Evolutionary conservation across 2,888 invertebrate genomes (phyloP).

Genomic region (Hipparchia sbordonii): DNA sequence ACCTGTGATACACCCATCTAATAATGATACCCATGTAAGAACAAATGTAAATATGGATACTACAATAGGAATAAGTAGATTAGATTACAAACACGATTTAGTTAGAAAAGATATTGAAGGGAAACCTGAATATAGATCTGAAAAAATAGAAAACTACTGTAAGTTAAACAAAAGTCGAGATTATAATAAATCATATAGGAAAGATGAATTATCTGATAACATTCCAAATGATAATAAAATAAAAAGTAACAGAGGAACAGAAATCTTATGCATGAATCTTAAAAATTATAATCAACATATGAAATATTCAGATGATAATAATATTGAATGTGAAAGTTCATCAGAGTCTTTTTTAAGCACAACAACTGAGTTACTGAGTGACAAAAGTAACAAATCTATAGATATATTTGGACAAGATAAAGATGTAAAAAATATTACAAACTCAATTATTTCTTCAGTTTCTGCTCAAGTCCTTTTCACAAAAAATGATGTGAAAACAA

Average conservation of each 20-base stretch:
- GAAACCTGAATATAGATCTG: constrained; percentile 73
- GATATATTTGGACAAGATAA: constrained; percentile 45
- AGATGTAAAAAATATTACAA: constrained; percentile 44
- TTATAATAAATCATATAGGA: constrained; percentile 57
- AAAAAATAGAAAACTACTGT: constrained; percentile 79
- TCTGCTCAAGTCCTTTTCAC: constrained; percentile 54
- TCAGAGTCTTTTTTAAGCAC: constrained; percentile 71
- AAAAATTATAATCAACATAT: constrained; percentile 43
- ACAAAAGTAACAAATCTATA: constrained; percentile 49
- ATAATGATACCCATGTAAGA: constrained; percentile 65
- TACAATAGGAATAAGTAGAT: constrained; percentile 68
- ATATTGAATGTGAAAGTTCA: constrained; percentile 55
- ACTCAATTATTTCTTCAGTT: constrained; percentile 39
- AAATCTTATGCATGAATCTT: constrained; percentile 42
- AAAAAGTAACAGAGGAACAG: constrained; percentile 38
- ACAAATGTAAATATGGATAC: constrained; percentile 70
- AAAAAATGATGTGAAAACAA: constrained; percentile 47
- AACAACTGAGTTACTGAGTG: constrained; percentile 54
- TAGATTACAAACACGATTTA: constrained; percentile 60
- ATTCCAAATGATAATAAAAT: constrained; percentile 38
- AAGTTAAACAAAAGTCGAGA: constrained; percentile 80
- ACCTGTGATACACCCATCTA: constrained; percentile 75
- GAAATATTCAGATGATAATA: constrained; percentile 43
- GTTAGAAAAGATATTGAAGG: constrained; percentile 53
- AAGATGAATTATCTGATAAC: constrained; percentile 52